Evolutionary conservation across 2,113 vertebrate genomes (phyloP).

Genomic region (Eulemur macaco): DNA sequence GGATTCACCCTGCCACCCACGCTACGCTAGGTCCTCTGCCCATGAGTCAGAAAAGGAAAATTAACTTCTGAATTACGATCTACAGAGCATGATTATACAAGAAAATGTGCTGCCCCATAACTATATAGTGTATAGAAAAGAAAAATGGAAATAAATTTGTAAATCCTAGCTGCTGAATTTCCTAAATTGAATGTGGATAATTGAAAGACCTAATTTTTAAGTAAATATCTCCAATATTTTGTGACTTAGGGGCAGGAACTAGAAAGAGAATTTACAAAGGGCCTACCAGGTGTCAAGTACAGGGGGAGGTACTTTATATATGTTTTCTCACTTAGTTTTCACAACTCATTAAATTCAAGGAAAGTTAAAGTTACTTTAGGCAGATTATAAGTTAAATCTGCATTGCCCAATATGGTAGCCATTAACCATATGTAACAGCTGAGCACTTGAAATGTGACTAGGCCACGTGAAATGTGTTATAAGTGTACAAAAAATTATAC

Average conservation of each 20-base stretch:
- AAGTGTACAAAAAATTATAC: background rate
- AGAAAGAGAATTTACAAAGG: background rate
- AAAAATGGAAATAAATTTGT: background rate
- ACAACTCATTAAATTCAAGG: background rate
- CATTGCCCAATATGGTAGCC: background rate
- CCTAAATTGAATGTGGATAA: background rate
- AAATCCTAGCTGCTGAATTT: background rate
- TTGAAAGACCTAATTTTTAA: background rate
- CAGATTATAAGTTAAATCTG: background rate
- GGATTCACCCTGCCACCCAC: background rate
- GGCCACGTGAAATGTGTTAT: background rate
- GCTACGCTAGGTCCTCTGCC: background rate
- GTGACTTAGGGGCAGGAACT: background rate
- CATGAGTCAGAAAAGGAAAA: background rate
- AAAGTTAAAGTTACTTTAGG: background rate
- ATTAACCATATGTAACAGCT: background rate
- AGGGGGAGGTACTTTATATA: background rate
- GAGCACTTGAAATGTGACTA: background rate
- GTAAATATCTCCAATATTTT: background rate
- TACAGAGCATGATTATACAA: background rate
- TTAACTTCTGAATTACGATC: background rate
- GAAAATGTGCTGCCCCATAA: background rate
- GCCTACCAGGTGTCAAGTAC: background rate
- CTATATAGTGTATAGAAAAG: slow-evolving; percentile 18
- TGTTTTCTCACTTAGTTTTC: background rate